Evolutionary conservation across 1,140 invertebrate species (phyloP).

Genomic region (Plutomurus gul): DNA sequence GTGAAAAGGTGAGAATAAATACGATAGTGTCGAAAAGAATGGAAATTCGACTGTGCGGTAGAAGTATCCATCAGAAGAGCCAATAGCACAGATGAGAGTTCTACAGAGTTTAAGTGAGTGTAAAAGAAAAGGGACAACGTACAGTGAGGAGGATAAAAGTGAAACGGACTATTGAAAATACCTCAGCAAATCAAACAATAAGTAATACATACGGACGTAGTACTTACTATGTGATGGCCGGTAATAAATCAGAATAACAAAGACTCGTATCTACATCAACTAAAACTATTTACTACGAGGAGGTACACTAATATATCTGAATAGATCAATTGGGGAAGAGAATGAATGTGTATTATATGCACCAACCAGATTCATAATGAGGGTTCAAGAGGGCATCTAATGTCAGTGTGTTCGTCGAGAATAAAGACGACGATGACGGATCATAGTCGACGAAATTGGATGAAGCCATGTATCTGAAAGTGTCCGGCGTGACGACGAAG

Average conservation of each 20-base stretch:
- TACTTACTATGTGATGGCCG: not conserved
- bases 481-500: slow-evolving; percentile 83
- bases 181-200: slow-evolving; percentile 14
- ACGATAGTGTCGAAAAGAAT: slow-evolving; percentile 5
- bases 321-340: too few species aligned
- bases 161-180: not conserved
- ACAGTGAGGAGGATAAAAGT: slow-evolving; percentile 6
- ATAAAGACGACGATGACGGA: slow-evolving; percentile 1
- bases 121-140: not conserved
- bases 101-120: not conserved
- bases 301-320: too few species aligned
- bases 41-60: not conserved
- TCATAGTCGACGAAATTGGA: slow-evolving; percentile 12
- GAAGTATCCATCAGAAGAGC: too few species aligned
- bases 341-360: too few species aligned
- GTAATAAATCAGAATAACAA: not conserved
- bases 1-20: slow-evolving; percentile 21
- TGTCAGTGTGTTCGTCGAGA: not conserved
- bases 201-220: not conserved
- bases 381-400: slow-evolving; percentile 5
- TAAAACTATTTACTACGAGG: too few species aligned
- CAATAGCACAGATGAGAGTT: too few species aligned
- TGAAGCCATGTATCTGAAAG: slow-evolving; percentile 58
- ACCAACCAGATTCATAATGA: slow-evolving; percentile 28
- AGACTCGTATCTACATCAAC: too few species aligned